Evolutionary conservation across 2,888 invertebrate species (phyloP).

Genomic region (Drosophila diplacantha): DNA sequence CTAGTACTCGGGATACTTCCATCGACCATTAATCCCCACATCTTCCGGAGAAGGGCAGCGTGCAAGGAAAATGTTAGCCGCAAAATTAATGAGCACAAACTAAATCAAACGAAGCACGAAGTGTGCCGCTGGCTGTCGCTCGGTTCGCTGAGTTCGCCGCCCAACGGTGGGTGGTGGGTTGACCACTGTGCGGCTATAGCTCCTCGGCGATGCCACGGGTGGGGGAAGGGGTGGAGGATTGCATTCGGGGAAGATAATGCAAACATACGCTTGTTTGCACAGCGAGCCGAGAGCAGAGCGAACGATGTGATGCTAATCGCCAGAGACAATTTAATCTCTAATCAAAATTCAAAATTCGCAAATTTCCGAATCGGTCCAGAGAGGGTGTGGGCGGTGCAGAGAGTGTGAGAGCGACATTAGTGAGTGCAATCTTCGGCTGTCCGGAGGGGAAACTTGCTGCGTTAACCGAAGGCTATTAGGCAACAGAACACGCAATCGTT

Average conservation of each 20-base stretch:
- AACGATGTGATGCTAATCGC: conserved; percentile 65
- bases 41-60: conserved; percentile 27
- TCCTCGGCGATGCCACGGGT: conserved; percentile 14
- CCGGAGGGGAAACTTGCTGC: conserved; percentile 23
- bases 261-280: conserved; percentile 73
- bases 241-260: conserved; percentile 54
- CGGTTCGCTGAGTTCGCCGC: conserved; percentile 23
- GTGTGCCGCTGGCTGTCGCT: conserved; percentile 47
- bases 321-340: conserved; percentile 72
- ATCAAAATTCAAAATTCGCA: conserved; percentile 71
- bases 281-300: conserved; percentile 39
- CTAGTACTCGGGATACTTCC: neutral
- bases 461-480: conserved; percentile 11
- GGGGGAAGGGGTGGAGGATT: conserved; percentile 4
- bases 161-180: conserved; percentile 50
- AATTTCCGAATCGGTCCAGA: conserved; percentile 52
- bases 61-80: conserved; percentile 46
- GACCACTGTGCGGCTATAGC: conserved; percentile 25
- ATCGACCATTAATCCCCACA: conserved; percentile 18
- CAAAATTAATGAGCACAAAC: conserved; percentile 71
- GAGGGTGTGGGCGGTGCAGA: neutral
- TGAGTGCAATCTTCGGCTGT: conserved; percentile 29
- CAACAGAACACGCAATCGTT: conserved; percentile 10
- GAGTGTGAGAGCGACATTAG: conserved; percentile 50
- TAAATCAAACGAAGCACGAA: conserved; percentile 63